A percentile compares a stretch with the other conserved stretches of the same genome.
Evolutionary conservation across 2,797 vertebrate genomes (phyloP).

Genomic region (Semaprochilodus insignis): DNA sequence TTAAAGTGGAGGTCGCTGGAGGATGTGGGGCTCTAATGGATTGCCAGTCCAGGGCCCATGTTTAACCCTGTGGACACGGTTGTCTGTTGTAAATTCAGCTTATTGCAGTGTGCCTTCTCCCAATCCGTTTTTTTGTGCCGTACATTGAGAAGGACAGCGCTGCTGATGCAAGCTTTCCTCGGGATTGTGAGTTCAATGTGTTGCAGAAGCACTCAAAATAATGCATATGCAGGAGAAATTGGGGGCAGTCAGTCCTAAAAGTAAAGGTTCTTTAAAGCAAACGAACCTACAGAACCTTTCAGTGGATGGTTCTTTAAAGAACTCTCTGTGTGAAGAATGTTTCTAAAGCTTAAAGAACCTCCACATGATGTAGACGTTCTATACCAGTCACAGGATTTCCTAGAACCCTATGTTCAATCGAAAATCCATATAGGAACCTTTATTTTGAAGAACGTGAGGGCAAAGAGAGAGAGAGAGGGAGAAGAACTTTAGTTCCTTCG

Average conservation of each 20-base stretch:
- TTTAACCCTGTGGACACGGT: background rate
- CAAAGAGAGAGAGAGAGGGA: background rate
- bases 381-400: too few relatives aligned
- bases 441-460: too few relatives aligned
- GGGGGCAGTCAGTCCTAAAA: too few relatives aligned
- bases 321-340: too few relatives aligned
- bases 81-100: background rate
- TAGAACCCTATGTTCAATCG: too few relatives aligned
- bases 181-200: background rate
- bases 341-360: too few relatives aligned
- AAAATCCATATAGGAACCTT: too few relatives aligned
- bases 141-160: background rate
- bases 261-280: too few relatives aligned
- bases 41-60: background rate
- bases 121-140: background rate
- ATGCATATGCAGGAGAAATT: too few relatives aligned
- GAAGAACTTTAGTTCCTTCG: background rate
- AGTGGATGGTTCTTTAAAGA: too few relatives aligned
- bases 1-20: background rate
- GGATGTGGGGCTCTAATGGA: background rate
- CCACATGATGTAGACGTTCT: too few relatives aligned
- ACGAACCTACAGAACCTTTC: too few relatives aligned
- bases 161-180: slow-evolving; percentile 1
- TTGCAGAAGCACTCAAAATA: background rate
- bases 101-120: background rate